Conservation (phyloP, 2,888 invertebrate genomes). For the Endomychus coccineus region DNA sequence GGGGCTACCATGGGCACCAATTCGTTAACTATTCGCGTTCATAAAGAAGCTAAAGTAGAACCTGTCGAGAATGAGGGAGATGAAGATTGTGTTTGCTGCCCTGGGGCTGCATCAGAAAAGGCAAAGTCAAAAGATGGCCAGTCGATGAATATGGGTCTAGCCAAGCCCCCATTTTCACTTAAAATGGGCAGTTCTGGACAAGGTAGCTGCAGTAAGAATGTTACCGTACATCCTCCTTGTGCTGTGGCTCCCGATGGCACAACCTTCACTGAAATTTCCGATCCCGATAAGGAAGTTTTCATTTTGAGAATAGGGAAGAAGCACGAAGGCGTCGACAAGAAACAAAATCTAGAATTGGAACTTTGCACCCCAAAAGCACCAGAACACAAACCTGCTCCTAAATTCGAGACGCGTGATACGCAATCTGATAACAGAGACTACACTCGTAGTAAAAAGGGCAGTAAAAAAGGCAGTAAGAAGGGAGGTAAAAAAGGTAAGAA, state of each 20-base stretch:
- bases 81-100: conserved; percentile 9
- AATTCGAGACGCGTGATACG: conserved; percentile 57
- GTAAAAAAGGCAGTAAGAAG: conserved; percentile 19
- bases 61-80: conserved; percentile 39
- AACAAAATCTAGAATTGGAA: conserved; percentile 63
- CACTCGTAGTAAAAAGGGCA: conserved; percentile 17
- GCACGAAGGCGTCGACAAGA: conserved; percentile 61
- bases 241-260: conserved; percentile 50
- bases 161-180: conserved; percentile 34
- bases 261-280: conserved; percentile 51
- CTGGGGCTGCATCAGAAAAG: conserved; percentile 11
- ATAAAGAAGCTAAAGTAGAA: conserved; percentile 48
- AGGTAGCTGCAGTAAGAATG: conserved; percentile 28
- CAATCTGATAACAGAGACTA: conserved; percentile 56
- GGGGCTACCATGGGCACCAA: conserved; percentile 59
- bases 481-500: conserved; percentile 20
- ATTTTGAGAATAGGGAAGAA: conserved; percentile 69
- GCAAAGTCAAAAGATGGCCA: conserved; percentile 7
- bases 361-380: conserved; percentile 65
- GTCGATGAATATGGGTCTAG: conserved; percentile 30
- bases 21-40: conserved; percentile 57
- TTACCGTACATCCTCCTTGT: conserved; percentile 43
- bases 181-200: conserved; percentile 23
- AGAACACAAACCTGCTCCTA: conserved; percentile 49
- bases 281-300: conserved; percentile 65